Evolutionary conservation across 2,797 vertebrate species (phyloP), one percentile per base, ranked within the genome.

Genomic region (Acrocephalus scirpaceus): DNA sequence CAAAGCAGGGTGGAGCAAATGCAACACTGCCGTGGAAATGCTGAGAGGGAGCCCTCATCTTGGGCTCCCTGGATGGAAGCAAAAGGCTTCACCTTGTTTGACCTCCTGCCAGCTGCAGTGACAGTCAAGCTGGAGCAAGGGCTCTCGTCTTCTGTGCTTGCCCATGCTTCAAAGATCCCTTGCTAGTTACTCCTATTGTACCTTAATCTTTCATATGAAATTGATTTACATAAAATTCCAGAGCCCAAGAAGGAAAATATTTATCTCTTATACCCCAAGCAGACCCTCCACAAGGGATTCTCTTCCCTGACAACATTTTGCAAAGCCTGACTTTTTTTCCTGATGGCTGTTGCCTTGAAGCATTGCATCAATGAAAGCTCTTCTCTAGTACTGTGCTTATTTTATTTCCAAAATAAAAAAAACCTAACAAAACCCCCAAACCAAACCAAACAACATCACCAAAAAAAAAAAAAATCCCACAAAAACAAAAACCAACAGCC

Each of bases 141-240:
- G 25, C 22, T 65, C 19, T 76, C 2, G 9, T 7, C 7, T 54
- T n/a, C 9, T 50, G 25, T 22, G 6, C 16, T 60, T 74, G 11
- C 21, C 30, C 0, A 0, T 48, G 13, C 9, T 75, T 29, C 38
- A 40, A 62, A 81, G 7, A 16, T 65, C 25, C 22, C 51, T 61
- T 0, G 0, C 7, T 40, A 25, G 14, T 65, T 69, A 25, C 11
- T 71, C 4, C 36, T 58, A 29, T 50, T 8, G 6, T n/a, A 72
- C 32, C 10, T 38, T 53, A 47, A 57, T 30, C 12, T 81, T 80
- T 48, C 4, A 1, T 30, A 61, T 72, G 14, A 84, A 50, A 65
- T 9, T 1, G 2, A 57, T 25, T 86, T 82, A 62, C 5, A 3
- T n/a, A 62, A 90, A 92, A 71, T 11, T 89, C 21, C 10, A 40